These are phyloP conservation scores for Cochlearius cochlearius DNA, from an alignment of 2,113 vertebrate species.

Conservation along the genomic window DNA sequence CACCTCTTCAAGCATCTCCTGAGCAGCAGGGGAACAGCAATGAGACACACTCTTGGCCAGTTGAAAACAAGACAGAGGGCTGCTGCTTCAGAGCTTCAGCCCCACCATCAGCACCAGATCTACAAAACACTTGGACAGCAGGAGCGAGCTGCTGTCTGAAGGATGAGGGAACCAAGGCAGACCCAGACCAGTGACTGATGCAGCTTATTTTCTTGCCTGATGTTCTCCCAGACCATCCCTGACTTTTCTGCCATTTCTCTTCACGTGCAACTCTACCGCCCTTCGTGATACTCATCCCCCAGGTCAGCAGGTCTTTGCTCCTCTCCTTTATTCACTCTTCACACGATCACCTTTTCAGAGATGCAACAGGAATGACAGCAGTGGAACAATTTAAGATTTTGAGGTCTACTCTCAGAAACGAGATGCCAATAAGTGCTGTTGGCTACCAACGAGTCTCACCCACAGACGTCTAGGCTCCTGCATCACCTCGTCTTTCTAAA, in stretches of 20 bases:
- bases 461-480: not conserved
- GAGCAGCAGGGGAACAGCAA: not conserved
- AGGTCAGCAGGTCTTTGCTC: not conserved
- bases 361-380: not conserved
- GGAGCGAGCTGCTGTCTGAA: not conserved
- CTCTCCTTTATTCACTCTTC: not conserved
- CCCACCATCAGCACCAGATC: not conserved
- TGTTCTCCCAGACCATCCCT: not conserved
- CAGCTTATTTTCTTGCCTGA: not conserved
- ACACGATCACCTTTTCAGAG: not conserved
- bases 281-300: not conserved
- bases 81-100: not conserved
- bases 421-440: fast-evolving
- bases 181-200: not conserved
- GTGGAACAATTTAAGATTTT: not conserved
- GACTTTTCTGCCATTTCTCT: not conserved
- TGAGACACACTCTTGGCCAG: not conserved
- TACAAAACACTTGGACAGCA: not conserved
- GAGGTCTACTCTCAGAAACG: not conserved
- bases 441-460: not conserved
- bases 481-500: not conserved
- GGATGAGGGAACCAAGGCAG: not conserved
- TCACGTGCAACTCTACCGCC: not conserved
- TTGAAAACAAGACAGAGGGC: not conserved
- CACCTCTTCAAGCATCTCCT: not conserved